Base-by-base conservation (phyloP, 2,797 vertebrate genomes). In the Liasis olivaceus region DNA sequence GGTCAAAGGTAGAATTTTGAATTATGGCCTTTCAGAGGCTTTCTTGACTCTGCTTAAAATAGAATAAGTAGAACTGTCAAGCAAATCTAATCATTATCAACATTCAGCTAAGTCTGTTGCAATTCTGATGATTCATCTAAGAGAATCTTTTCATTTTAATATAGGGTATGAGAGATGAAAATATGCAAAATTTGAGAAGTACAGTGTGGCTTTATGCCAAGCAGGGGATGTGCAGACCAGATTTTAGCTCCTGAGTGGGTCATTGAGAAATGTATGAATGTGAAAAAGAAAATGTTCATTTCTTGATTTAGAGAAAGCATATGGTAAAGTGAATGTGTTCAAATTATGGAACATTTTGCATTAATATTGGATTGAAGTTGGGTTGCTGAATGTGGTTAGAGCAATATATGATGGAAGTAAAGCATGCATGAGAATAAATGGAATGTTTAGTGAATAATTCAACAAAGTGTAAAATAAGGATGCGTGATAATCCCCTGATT, bases 1-100 rank as follows among this genome's bases (percentile, higher is more conserved):
- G 99, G 99, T 93, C 98, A 99, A 94, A 97, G 98, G 99, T 99
- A 97, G 97, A 96, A 28, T 81, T 81, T 81, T 81, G 72, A 81
- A 81, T 81, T 81, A 81, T 81, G 20, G 85, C 93, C 87, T 88
- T 36, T 9, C 0, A 89, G 90, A 95, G n/a, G 90, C 85, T 87
- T n/a, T 87, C 36, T 81, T 81, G 72, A 81, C 26, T 72, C n/a
- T 17, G 51, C 8, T 24, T 0, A 1, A 3, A 31, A 47, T 51
- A 1, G 8, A 42, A 0, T 0, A n/a, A 89, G 8, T 62, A 88
- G 88, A 84, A 62, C 31, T 17, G 0, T 58, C 51, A 72, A 56
- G 31, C 8, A 51, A 6, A 0, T 87, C 5, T 86, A 0, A 22
- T 90, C 31, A 69, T 88, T 58, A 26, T 5, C 20, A 31, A n/a